Conservation (phyloP, 2,888 invertebrate species). For the Thelaira solivaga region DNA sequence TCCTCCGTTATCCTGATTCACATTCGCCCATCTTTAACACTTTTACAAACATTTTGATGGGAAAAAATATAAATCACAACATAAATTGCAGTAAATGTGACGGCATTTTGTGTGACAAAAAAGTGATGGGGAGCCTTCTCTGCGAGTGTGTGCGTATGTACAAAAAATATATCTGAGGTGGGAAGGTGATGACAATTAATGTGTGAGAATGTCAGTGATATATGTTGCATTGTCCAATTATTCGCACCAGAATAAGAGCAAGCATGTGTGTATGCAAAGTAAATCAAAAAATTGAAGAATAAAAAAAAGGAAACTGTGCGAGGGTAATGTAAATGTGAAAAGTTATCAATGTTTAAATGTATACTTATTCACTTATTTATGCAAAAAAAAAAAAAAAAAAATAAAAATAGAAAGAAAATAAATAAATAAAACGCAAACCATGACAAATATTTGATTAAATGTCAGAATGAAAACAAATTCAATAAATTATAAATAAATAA, state of each 20-base stretch:
- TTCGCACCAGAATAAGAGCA: constrained; percentile 10
- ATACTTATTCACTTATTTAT: constrained; percentile 44
- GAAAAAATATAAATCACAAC: constrained; percentile 32
- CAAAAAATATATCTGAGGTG: too few relatives aligned
- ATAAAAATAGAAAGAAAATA: background rate
- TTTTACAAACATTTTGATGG: constrained; percentile 13
- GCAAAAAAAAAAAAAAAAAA: constrained; percentile 20
- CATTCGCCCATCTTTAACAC: constrained; percentile 32
- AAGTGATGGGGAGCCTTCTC: background rate
- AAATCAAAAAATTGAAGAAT: too few relatives aligned
- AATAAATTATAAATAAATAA: constrained; percentile 45
- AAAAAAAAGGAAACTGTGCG: constrained; percentile 26
- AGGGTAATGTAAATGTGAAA: constrained; percentile 40
- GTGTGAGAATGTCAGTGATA: constrained; percentile 32
- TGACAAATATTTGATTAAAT: constrained; percentile 41
- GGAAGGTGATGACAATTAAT: background rate
- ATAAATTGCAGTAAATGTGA: constrained; percentile 23
- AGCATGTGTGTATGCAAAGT: too few relatives aligned
- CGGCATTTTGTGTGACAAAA: background rate
- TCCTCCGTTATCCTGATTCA: background rate
- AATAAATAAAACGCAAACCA: constrained; percentile 21
- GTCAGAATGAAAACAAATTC: constrained; percentile 40
- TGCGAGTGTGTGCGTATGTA: too few relatives aligned
- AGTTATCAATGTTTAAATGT: constrained; percentile 43
- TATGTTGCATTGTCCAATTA: constrained; percentile 46